Conservation (phyloP, 2,888 invertebrate species). For the Achlya flavicornis region DNA sequence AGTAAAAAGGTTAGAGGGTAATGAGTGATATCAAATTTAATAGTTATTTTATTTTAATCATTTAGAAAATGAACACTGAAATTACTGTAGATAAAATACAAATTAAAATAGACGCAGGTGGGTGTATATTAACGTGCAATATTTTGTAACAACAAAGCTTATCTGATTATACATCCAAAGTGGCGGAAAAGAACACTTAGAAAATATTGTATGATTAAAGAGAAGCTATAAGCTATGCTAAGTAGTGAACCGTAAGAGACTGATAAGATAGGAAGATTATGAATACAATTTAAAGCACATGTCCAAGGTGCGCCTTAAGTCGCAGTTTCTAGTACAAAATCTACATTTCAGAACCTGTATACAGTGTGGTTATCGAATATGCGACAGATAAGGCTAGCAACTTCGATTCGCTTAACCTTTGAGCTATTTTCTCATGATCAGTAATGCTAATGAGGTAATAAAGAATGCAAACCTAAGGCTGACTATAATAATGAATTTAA, state of each 20-base stretch:
- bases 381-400: background rate
- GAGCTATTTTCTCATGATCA: conserved; percentile 4
- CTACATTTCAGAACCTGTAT: background rate
- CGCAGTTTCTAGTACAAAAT: background rate
- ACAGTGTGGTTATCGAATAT: background rate
- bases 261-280: background rate
- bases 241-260: background rate
- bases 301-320: background rate
- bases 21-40: conserved; percentile 17
- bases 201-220: background rate
- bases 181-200: background rate
- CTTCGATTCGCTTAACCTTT: background rate
- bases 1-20: conserved; percentile 27
- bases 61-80: background rate
- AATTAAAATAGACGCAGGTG: background rate
- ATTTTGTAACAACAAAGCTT: conserved; percentile 12
- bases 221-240: background rate
- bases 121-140: background rate
- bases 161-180: conserved; percentile 1
- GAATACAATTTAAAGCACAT: background rate
- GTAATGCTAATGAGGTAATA: conserved; percentile 4
- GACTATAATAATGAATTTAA: background rate
- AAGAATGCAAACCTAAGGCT: background rate
- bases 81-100: background rate
- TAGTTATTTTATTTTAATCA: background rate